Percentiles rank a stretch among this genome's conserved stretches.
phyloP scores from a whole-genome alignment of 2,797 vertebrate species.

The Gymnocypris eckloni region DNA sequence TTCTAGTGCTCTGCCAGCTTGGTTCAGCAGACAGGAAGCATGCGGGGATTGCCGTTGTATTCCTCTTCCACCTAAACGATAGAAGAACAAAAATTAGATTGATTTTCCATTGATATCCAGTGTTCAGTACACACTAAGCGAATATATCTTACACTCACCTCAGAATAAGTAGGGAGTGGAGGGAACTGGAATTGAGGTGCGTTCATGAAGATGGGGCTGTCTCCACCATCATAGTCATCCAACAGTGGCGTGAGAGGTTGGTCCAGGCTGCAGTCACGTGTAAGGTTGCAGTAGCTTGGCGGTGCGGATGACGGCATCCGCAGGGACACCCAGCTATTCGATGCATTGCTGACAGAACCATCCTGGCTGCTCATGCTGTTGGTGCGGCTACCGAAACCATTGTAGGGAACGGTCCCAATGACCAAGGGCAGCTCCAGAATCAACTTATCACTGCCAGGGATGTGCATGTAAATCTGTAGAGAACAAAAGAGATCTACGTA shows the following conservation, averaged over 20 bases:
- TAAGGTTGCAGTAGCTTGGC: conserved; percentile 87
- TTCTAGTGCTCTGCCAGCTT: not conserved
- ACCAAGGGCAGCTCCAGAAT: conserved; percentile 92
- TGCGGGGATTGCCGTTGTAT: conserved; percentile 67
- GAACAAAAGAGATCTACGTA: not conserved
- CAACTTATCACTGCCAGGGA: conserved; percentile 94
- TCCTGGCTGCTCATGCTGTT: conserved; percentile 92
- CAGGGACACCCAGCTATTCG: conserved; percentile 94
- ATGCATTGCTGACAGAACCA: conserved; percentile 76
- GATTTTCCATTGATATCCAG: not conserved
- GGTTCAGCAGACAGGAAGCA: conserved; percentile 79
- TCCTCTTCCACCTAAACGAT: conserved; percentile 82
- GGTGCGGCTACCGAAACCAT: conserved; percentile 86
- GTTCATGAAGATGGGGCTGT: conserved; percentile 96
- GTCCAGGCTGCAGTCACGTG: conserved; percentile 83
- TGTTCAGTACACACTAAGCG: no score
- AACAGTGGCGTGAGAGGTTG: conserved; percentile 90
- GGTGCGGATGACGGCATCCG: conserved; percentile 83
- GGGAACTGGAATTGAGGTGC: conserved; percentile 84
- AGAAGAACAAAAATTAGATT: not conserved
- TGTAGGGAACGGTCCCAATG: conserved; percentile 85
- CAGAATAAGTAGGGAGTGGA: conserved; percentile 83
- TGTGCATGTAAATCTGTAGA: conserved; percentile 89
- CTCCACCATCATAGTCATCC: conserved; percentile 86
- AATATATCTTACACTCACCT: conserved; percentile 75